Base-by-base conservation (phyloP, 2,113 vertebrate genomes). In the Rhipidura dahli region DNA sequence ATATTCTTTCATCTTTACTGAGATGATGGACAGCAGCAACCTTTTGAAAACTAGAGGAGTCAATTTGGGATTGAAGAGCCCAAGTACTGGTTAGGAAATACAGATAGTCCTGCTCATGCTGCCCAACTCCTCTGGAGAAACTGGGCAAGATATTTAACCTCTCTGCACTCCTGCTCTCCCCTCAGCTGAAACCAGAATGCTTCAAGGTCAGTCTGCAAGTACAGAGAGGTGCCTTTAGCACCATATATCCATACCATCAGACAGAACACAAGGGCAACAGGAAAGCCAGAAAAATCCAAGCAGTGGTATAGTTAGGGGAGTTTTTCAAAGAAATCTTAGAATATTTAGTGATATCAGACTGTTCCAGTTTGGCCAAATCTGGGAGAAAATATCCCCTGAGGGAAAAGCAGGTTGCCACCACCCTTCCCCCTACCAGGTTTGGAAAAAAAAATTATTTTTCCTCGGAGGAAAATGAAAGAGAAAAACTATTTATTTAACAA, bases 21-120 rank as follows among this genome's bases (percentile, higher is more conserved):
- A 21, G 28, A 21, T 30, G n/a, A 83, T 8, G 27, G 37, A 84
- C 69, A 80, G 35, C 14, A 37, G 8, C 19, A 27, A 50, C 8
- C 17, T 64, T 17, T 5, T 64, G 44, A 47, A 83, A 83, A 26
- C 16, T 21, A 1, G 4, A 70, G 44, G 18, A 54, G 53, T 28
- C n/a, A 11, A 24, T 20, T 33, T 40, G 42, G 14, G 31, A 70
- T 10, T 23, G 39, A 86, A 75, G 56, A 51, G 37, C 40, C 59
- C 35, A 39, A 2, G 10, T 22, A 10, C 9, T 8, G 9, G 15
- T 91, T 21, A 53, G n/a, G 20, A 86, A 65, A 37, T 16, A 76
- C 0, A 2, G 40, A 47, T 3, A 57, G 35, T 13, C 20, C 6
- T 1, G 2, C 49, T 19, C 20, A 2, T 30, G 18, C 37, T 82